Conservation (phyloP, 2,797 vertebrate species). For the Pithecia hirsuta region DNA sequence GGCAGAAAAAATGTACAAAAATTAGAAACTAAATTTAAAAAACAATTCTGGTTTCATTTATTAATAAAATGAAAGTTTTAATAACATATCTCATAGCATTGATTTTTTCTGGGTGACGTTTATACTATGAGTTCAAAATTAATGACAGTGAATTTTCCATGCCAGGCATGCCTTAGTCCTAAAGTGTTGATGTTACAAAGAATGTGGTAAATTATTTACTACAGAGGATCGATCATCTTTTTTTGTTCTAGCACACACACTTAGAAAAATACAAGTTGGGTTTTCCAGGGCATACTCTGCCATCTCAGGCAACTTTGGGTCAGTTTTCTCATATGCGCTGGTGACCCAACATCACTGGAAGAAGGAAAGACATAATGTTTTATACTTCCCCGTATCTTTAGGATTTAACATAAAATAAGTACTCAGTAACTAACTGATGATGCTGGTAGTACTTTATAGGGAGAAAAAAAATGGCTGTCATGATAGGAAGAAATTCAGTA, state of each 20-base stretch:
- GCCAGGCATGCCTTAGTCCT: background rate
- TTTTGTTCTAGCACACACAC: background rate
- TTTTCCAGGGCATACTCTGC: background rate
- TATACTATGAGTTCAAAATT: background rate
- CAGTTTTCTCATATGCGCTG: background rate
- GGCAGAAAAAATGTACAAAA: conserved; percentile 48
- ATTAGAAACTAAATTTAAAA: conserved; percentile 41
- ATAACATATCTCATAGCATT: background rate
- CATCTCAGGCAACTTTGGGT: conserved; percentile 12
- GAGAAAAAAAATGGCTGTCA: background rate
- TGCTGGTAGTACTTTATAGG: background rate
- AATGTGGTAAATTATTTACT: conserved; percentile 43
- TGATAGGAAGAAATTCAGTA: background rate
- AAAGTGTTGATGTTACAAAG: background rate
- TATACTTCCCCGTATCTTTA: conserved; percentile 38
- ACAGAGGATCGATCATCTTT: background rate
- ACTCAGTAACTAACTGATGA: background rate
- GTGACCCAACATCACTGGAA: background rate
- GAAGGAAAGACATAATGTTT: background rate
- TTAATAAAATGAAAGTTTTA: conserved; percentile 44
- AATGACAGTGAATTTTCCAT: conserved; percentile 31
- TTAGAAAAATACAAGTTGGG: conserved; percentile 36
- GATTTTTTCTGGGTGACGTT: background rate
- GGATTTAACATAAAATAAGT: background rate
- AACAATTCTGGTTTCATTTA: conserved; percentile 21